Evolutionary conservation across 2,888 invertebrate genomes (phyloP).

Genomic region (Ramazzottius varieornatus): DNA sequence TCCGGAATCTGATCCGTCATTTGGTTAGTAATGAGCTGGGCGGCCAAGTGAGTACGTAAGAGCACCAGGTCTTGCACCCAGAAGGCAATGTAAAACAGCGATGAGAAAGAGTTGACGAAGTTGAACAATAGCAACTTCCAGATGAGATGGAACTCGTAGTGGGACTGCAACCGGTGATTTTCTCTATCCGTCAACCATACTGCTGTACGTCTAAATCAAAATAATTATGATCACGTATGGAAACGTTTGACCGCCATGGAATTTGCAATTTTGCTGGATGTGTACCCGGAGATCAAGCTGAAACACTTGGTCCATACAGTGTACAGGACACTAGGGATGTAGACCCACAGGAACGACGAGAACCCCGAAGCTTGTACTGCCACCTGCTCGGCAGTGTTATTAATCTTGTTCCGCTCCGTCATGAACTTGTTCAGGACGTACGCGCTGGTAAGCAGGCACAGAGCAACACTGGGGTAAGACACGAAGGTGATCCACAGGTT

Average conservation of each 20-base stretch:
- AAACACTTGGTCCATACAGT: too few species aligned
- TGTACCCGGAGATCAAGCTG: too few species aligned
- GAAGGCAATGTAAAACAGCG: slow-evolving; percentile 48
- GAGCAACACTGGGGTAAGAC: not conserved
- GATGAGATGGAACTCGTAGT: slow-evolving; percentile 45
- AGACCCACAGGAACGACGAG: too few species aligned
- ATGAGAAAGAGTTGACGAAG: slow-evolving; percentile 50
- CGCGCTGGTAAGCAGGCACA: not conserved
- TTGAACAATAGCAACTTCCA: slow-evolving; percentile 38
- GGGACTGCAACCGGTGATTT: slow-evolving; percentile 46
- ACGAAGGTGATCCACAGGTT: not conserved
- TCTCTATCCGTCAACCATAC: slow-evolving; percentile 19
- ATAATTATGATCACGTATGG: too few species aligned
- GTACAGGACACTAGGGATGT: too few species aligned
- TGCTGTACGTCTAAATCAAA: slow-evolving; percentile 33
- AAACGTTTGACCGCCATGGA: too few species aligned
- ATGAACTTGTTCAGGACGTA: too few species aligned
- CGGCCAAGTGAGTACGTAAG: slow-evolving; percentile 10
- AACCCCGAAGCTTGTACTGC: too few species aligned
- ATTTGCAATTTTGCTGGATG: too few species aligned
- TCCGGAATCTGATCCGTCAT: not conserved
- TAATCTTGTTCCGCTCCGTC: too few species aligned
- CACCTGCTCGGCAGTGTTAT: too few species aligned
- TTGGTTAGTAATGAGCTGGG: not conserved
- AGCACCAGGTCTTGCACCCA: slow-evolving; percentile 35